These are phyloP conservation scores for Idaea dimidiata DNA, from an alignment of 2,888 invertebrate species.

Conservation along the genomic window DNA sequence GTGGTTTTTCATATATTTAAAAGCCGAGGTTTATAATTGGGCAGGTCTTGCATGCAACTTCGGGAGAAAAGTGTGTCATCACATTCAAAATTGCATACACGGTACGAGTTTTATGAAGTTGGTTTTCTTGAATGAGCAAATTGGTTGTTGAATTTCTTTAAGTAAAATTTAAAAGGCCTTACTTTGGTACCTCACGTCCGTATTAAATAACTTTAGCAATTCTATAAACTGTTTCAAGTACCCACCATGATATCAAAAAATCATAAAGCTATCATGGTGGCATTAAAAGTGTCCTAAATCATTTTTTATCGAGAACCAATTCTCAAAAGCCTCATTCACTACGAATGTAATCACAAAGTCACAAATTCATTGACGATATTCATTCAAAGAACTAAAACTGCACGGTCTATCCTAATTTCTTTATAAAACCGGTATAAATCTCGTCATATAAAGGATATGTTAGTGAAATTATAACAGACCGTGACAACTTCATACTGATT, in stretches of 20 bases:
- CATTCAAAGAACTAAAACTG: conserved; percentile 20
- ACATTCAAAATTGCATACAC: too few species aligned
- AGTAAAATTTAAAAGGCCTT: too few species aligned
- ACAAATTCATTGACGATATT: conserved; percentile 20
- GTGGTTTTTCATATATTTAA: too few species aligned
- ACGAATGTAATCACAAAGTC: conserved; percentile 22
- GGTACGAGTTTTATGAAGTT: too few species aligned
- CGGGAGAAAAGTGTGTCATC: too few species aligned
- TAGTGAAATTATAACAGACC: conserved; percentile 22
- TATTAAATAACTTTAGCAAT: neutral
- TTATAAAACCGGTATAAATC: conserved; percentile 25
- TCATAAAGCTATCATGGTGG: conserved; percentile 1
- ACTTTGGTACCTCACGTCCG: neutral
- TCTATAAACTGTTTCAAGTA: neutral
- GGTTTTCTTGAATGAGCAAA: too few species aligned
- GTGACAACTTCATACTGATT: conserved; percentile 33
- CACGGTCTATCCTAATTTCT: conserved; percentile 30
- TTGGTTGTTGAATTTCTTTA: too few species aligned
- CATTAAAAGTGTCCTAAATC: neutral
- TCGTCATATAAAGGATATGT: conserved; percentile 11
- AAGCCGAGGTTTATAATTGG: too few species aligned
- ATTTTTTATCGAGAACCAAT: neutral
- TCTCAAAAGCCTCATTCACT: conserved; percentile 11
- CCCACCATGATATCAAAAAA: neutral
- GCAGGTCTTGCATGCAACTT: too few species aligned